These are phyloP conservation scores for Drosophila rufa DNA, from an alignment of 1,140 invertebrate genomes.

Conservation along the genomic window DNA sequence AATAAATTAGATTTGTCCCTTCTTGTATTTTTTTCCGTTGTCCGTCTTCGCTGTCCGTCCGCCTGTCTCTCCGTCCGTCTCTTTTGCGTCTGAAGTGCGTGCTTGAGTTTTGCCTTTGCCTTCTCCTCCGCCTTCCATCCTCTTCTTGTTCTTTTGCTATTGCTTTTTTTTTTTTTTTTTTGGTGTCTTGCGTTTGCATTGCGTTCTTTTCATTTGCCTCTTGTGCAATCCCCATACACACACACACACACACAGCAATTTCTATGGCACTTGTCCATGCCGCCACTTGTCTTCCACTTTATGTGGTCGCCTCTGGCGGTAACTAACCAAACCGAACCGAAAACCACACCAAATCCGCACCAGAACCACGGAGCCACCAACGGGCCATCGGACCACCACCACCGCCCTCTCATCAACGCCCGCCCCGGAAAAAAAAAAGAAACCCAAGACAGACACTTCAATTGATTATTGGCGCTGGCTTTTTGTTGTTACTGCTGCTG, in stretches of 20 bases:
- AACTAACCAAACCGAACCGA: conserved; percentile 52
- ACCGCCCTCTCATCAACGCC: conserved; percentile 26
- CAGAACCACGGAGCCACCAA: conserved; percentile 27
- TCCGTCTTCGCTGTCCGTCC: conserved; percentile 19
- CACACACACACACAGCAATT: conserved; percentile 51
- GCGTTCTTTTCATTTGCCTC: conserved; percentile 72
- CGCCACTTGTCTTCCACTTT: conserved; percentile 81
- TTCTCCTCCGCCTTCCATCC: conserved; percentile 28
- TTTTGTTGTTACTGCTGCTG: conserved; percentile 25
- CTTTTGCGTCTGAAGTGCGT: conserved; percentile 74
- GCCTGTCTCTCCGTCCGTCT: conserved; percentile 41
- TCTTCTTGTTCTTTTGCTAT: conserved; percentile 35
- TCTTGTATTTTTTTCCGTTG: background rate
- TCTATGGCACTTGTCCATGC: conserved; percentile 80
- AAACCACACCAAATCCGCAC: conserved; percentile 12
- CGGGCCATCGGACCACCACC: conserved; percentile 6
- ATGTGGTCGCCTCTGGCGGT: conserved; percentile 65
- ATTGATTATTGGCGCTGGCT: conserved; percentile 73
- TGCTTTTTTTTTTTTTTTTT: conserved; percentile 58
- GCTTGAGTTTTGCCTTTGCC: conserved; percentile 64
- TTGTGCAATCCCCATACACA: conserved; percentile 65
- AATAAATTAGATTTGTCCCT: background rate
- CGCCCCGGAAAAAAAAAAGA: conserved; percentile 25
- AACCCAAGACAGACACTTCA: conserved; percentile 72
- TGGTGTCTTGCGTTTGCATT: conserved; percentile 76